Evolutionary conservation across 2,888 invertebrate species (phyloP).

Genomic region (Trichacis sp.): DNA sequence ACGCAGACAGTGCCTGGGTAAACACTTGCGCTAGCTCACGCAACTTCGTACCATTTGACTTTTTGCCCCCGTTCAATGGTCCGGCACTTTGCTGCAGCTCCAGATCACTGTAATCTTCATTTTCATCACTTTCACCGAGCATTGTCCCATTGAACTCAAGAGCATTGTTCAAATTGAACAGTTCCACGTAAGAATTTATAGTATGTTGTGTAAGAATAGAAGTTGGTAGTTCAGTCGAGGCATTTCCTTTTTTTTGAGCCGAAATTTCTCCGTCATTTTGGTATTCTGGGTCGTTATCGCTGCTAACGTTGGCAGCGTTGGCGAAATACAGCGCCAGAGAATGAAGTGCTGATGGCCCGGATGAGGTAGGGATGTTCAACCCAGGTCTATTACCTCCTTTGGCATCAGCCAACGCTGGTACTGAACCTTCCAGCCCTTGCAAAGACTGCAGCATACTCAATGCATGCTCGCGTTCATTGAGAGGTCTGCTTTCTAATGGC

Average conservation of each 20-base stretch:
- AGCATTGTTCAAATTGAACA: conserved; percentile 67
- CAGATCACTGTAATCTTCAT: conserved; percentile 69
- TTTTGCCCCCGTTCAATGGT: conserved; percentile 71
- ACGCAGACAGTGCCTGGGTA: conserved; percentile 84
- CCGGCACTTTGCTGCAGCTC: conserved; percentile 76
- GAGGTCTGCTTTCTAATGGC: conserved; percentile 51
- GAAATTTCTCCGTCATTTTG: conserved; percentile 29
- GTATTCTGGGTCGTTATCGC: conserved; percentile 58
- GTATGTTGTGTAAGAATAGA: conserved; percentile 77
- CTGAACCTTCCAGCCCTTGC: conserved; percentile 72
- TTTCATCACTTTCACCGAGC: conserved; percentile 47
- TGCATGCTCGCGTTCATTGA: conserved; percentile 75
- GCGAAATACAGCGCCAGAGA: conserved; percentile 86
- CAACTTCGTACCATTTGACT: conserved; percentile 73
- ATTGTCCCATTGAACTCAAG: conserved; percentile 53
- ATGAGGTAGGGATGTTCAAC: conserved; percentile 79
- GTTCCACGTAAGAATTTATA: conserved; percentile 74
- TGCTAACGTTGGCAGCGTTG: conserved; percentile 71
- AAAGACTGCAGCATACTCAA: conserved; percentile 79
- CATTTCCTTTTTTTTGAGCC: conserved; percentile 35
- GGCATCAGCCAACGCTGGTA: conserved; percentile 54
- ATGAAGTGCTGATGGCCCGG: conserved; percentile 82
- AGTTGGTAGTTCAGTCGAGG: conserved; percentile 71
- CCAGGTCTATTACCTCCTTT: conserved; percentile 73
- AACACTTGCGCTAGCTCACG: conserved; percentile 87